These are phyloP conservation scores for Caprella mutica DNA, from an alignment of 2,888 invertebrate genomes.

Conservation along the genomic window DNA sequence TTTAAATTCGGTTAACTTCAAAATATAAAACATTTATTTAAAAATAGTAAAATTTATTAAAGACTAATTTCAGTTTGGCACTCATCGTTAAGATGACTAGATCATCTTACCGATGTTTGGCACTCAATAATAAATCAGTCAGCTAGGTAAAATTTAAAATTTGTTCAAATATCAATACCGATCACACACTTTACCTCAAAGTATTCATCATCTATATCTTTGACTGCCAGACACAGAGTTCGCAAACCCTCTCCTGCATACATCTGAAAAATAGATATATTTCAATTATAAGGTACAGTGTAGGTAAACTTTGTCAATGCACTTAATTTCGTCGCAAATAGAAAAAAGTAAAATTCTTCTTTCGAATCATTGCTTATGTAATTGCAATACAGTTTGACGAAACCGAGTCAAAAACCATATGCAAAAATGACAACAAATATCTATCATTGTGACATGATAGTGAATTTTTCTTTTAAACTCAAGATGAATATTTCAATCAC, in stretches of 20 bases:
- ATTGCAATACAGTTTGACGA: no score
- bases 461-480: neutral
- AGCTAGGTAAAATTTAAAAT: no score
- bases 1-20: no score
- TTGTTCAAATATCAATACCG: no score
- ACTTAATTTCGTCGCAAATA: no score
- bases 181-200: slow-evolving; percentile 55
- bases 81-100: neutral
- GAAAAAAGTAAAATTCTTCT: no score
- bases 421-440: neutral
- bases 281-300: no score
- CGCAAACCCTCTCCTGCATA: slow-evolving; percentile 92
- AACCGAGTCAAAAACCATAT: neutral
- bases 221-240: slow-evolving; percentile 85
- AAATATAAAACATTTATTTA: no score
- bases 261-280: slow-evolving; percentile 60
- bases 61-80: neutral
- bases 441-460: neutral
- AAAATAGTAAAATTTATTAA: neutral
- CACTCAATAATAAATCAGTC: neutral
- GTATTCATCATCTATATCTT: slow-evolving; percentile 71
- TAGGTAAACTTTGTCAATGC: no score
- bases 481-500: slow-evolving; percentile 39
- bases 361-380: no score
- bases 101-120: neutral